Conservation (phyloP, 2,797 vertebrate genomes). For the Sorex maritimensis region DNA sequence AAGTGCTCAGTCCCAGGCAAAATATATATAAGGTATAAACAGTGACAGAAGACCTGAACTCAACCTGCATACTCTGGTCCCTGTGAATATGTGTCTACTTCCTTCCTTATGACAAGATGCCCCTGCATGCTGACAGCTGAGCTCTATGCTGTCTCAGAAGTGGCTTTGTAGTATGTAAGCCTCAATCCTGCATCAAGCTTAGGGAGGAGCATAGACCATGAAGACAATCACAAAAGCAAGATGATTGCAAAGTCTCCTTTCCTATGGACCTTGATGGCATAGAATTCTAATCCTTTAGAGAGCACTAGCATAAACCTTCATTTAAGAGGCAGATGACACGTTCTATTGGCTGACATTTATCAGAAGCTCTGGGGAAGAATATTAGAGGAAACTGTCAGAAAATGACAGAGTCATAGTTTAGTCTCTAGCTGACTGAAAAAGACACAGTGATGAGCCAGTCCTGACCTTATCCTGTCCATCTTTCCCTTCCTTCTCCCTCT, state of each 20-base stretch:
- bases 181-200: constrained; percentile 21
- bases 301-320: not conserved
- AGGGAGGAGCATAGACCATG: constrained; percentile 32
- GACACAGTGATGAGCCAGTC: not conserved
- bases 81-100: not conserved
- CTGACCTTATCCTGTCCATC: not conserved
- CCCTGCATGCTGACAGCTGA: not conserved
- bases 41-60: not conserved
- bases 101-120: not conserved
- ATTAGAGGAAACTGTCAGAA: constrained; percentile 57
- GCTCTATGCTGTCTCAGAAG: not conserved
- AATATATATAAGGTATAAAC: not conserved
- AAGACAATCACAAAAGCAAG: not conserved
- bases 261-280: not conserved
- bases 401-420: constrained; percentile 42
- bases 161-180: rapidly evolving
- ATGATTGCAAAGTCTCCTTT: not conserved
- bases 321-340: constrained; percentile 16
- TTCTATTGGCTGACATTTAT: not conserved
- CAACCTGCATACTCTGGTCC: not conserved
- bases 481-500: not conserved
- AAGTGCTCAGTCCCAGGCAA: not conserved
- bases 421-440: constrained; percentile 22
- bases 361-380: not conserved
- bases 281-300: not conserved